Percentiles rank a stretch among this genome's conserved stretches.
phyloP scores from a whole-genome alignment of 2,113 vertebrate genomes.

The Tyto alba region DNA sequence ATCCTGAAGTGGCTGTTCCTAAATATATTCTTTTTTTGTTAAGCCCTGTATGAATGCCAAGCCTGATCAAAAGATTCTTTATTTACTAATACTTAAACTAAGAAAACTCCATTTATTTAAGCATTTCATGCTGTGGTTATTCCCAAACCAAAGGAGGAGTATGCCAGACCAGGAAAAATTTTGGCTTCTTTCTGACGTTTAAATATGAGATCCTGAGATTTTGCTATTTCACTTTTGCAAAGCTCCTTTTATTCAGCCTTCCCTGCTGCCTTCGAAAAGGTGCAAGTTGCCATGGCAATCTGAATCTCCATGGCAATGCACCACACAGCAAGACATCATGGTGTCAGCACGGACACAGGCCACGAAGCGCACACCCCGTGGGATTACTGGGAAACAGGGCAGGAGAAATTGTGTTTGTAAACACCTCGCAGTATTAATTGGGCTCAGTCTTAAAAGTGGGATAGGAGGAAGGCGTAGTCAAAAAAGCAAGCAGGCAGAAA shows the following conservation, averaged over 20 bases:
- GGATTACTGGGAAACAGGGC: neutral
- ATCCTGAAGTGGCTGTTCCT: neutral
- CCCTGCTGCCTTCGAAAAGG: neutral
- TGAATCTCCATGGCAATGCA: conserved; percentile 1
- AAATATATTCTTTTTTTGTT: neutral
- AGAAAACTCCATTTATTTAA: neutral
- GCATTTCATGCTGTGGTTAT: neutral
- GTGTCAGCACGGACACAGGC: neutral
- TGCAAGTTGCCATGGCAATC: conserved; percentile 43
- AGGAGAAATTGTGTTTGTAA: neutral
- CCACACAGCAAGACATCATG: neutral
- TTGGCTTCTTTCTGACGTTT: neutral
- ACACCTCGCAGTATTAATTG: neutral
- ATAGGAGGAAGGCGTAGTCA: neutral
- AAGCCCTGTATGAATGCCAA: neutral
- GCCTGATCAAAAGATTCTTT: neutral
- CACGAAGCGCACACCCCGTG: neutral
- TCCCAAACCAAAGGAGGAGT: neutral
- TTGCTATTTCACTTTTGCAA: neutral
- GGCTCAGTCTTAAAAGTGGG: neutral
- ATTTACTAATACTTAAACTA: neutral
- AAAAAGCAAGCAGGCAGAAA: neutral
- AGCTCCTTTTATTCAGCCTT: neutral
- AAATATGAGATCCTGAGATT: neutral
- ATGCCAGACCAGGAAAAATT: neutral